These are phyloP conservation scores for Oedothorax gibbosus DNA, from an alignment of 1,140 invertebrate species.

Conservation along the genomic window DNA sequence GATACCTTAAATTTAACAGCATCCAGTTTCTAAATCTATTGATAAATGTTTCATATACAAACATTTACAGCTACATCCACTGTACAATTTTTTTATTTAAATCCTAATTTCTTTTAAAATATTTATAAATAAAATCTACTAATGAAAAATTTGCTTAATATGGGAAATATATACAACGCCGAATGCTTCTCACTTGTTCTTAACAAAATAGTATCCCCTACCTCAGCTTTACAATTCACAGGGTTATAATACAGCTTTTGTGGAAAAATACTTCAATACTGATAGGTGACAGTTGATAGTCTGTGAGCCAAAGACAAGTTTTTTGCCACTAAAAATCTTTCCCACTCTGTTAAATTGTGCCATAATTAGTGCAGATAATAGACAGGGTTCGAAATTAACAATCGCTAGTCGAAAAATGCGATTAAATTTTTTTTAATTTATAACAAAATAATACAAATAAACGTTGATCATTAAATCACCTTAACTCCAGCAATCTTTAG, in stretches of 20 bases:
- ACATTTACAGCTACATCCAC: constrained; percentile 55
- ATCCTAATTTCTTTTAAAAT: constrained; percentile 39
- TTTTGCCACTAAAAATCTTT: neutral
- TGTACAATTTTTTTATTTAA: constrained; percentile 33
- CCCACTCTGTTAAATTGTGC: neutral
- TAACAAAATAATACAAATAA: neutral
- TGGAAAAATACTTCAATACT: constrained; percentile 35
- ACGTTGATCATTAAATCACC: too few species aligned
- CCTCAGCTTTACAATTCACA: neutral
- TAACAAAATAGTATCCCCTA: constrained; percentile 56
- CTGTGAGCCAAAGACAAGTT: too few species aligned
- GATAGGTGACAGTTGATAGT: constrained; percentile 19
- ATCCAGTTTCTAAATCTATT: constrained; percentile 41
- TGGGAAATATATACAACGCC: constrained; percentile 56
- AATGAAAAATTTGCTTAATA: constrained; percentile 40
- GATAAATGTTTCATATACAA: constrained; percentile 37
- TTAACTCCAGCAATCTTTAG: too few species aligned
- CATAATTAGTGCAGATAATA: neutral
- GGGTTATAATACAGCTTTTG: neutral
- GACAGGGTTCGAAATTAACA: neutral
- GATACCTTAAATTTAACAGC: constrained; percentile 20
- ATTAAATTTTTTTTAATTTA: neutral
- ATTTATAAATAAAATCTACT: constrained; percentile 47
- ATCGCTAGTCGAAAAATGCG: neutral
- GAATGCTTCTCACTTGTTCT: constrained; percentile 18